Percentiles rank a stretch among this genome's conserved stretches.
phyloP scores from a whole-genome alignment of 2,888 invertebrate genomes.

The Morpho deidamia region DNA sequence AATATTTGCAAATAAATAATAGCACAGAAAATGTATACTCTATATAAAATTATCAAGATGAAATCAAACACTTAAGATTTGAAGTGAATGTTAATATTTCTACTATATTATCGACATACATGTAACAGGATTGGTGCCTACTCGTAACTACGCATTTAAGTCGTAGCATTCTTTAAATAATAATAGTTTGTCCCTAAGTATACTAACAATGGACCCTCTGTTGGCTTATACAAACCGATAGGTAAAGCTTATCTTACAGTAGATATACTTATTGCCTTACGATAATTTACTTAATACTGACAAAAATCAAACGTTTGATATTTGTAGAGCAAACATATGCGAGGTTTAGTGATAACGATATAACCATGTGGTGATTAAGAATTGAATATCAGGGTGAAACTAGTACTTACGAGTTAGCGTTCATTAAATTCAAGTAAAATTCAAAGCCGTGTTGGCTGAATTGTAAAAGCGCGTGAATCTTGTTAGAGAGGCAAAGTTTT shows the following conservation, averaged over 20 bases:
- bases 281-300: slow-evolving; percentile 33
- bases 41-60: too few relatives aligned
- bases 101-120: too few relatives aligned
- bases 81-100: too few relatives aligned
- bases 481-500: too few relatives aligned
- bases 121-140: too few relatives aligned
- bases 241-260: slow-evolving; percentile 62
- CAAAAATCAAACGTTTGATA: slow-evolving; percentile 16
- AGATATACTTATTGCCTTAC: slow-evolving; percentile 36
- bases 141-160: too few relatives aligned
- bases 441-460: too few relatives aligned
- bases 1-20: too few relatives aligned
- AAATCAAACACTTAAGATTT: too few relatives aligned
- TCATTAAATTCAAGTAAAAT: neutral
- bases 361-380: neutral
- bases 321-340: slow-evolving; percentile 9
- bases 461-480: too few relatives aligned
- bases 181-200: slow-evolving; percentile 55
- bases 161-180: slow-evolving; percentile 37
- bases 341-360: neutral
- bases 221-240: slow-evolving; percentile 72
- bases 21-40: too few relatives aligned
- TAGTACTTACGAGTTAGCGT: neutral
- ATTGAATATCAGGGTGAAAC: neutral
- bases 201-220: slow-evolving; percentile 63